A percentile compares a stretch with the other conserved stretches of the same genome.
phyloP scores from a whole-genome alignment of 2,113 vertebrate species.

The Furnarius figulus region DNA sequence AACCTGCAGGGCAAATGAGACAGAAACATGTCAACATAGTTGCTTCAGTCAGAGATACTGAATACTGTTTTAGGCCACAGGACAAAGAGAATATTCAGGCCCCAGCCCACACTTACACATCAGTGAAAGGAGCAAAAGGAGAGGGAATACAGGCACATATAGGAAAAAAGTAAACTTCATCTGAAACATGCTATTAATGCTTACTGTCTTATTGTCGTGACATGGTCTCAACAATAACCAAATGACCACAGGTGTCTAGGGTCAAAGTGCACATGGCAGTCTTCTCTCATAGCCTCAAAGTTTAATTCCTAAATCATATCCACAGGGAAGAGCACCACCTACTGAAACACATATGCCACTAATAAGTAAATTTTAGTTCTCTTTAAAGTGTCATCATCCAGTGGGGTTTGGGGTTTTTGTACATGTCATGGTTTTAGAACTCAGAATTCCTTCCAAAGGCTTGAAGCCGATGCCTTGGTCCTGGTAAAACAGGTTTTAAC shows the following conservation, averaged over 20 bases:
- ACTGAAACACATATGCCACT: neutral
- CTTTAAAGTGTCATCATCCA: neutral
- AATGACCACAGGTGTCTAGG: neutral
- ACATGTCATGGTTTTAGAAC: no score
- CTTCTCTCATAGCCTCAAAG: neutral
- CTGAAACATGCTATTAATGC: neutral
- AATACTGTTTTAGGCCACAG: neutral
- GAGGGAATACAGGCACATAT: fast-evolving
- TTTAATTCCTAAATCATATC: neutral
- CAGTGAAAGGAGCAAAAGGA: neutral
- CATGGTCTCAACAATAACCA: neutral
- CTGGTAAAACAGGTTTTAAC: no score
- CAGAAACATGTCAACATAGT: neutral
- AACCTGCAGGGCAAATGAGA: neutral
- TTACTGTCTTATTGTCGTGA: neutral
- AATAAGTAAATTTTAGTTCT: neutral
- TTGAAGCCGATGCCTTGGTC: no score
- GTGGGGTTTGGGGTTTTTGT: neutral
- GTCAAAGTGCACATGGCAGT: neutral
- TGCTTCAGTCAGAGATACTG: neutral
- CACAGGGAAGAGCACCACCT: neutral
- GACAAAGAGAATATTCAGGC: neutral
- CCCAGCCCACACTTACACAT: neutral
- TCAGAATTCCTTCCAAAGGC: no score
- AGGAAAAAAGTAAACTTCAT: neutral